Evolutionary conservation across 2,113 vertebrate genomes (phyloP).

Genomic region (Melanotaenia duboulayi): DNA sequence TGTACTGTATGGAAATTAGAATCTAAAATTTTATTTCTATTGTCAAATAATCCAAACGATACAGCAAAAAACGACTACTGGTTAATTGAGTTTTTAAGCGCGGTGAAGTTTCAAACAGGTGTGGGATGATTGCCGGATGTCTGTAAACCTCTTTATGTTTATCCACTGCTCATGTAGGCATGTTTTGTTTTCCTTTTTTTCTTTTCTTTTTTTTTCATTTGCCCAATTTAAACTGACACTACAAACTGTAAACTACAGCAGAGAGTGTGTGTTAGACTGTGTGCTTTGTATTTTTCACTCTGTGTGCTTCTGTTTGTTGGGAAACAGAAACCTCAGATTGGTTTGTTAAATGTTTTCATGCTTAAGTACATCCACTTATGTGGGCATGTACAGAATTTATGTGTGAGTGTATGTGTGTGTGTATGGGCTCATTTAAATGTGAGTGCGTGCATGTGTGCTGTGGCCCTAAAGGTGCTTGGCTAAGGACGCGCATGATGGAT

Average conservation of each 20-base stretch:
- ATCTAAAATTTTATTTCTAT: slow-evolving; percentile 11
- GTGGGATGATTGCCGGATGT: slow-evolving; percentile 23
- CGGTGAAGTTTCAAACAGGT: slow-evolving; percentile 41
- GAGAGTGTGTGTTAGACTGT: neutral
- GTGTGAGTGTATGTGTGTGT: slow-evolving; percentile 62
- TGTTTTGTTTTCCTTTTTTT: no score
- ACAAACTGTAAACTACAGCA: neutral
- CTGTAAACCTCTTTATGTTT: slow-evolving; percentile 30
- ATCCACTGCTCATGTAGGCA: slow-evolving; percentile 20
- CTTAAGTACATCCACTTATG: slow-evolving; percentile 42
- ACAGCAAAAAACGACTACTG: slow-evolving; percentile 11
- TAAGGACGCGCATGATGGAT: slow-evolving; percentile 93
- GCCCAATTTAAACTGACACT: neutral
- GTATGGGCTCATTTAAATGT: slow-evolving; percentile 48
- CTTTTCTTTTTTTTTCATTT: neutral
- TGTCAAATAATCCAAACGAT: slow-evolving; percentile 31
- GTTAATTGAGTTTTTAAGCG: slow-evolving; percentile 37
- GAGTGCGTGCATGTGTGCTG: slow-evolving; percentile 54
- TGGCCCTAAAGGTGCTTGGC: slow-evolving; percentile 77
- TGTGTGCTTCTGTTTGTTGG: neutral
- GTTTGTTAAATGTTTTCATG: slow-evolving; percentile 29
- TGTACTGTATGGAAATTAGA: neutral
- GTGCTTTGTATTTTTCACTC: neutral
- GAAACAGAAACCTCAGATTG: slow-evolving; percentile 1
- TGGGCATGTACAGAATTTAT: slow-evolving; percentile 6